These are phyloP conservation scores for Plectrocnemia conspersa DNA, from an alignment of 1,140 invertebrate species.

Conservation along the genomic window DNA sequence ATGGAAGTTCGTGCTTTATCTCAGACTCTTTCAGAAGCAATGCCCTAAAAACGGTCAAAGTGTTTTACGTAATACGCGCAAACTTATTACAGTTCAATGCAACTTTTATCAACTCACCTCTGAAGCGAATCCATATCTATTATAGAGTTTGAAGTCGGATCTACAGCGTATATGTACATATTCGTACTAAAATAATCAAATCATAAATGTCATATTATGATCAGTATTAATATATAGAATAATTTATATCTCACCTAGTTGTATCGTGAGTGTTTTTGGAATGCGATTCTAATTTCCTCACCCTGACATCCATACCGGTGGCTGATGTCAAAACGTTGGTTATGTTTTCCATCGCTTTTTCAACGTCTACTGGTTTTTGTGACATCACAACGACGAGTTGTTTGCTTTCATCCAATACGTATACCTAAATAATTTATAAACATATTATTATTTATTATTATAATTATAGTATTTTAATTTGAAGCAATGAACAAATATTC, in stretches of 20 bases:
- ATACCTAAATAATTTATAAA: too few species aligned
- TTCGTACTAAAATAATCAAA: constrained; percentile 63
- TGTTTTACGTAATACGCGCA: neutral
- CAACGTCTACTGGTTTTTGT: constrained; percentile 68
- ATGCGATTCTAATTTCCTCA: constrained; percentile 73
- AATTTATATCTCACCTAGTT: constrained; percentile 58
- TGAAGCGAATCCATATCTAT: constrained; percentile 74
- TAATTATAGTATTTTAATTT: too few species aligned
- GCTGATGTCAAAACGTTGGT: constrained; percentile 64
- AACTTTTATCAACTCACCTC: constrained; percentile 55
- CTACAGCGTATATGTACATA: constrained; percentile 78
- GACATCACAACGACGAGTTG: constrained; percentile 74
- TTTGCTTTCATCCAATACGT: constrained; percentile 74
- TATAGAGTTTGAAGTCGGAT: constrained; percentile 72
- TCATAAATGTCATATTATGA: constrained; percentile 5
- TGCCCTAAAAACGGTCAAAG: constrained; percentile 45
- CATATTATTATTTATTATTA: too few species aligned
- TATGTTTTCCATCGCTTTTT: constrained; percentile 65
- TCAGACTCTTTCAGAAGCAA: constrained; percentile 56
- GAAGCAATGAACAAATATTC: too few species aligned
- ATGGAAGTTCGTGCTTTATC: constrained; percentile 56
- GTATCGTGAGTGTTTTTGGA: constrained; percentile 46
- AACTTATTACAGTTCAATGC: neutral
- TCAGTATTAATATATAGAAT: neutral
- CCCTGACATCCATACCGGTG: constrained; percentile 71